phyloP scores from a whole-genome alignment of 2,888 invertebrate genomes.

The Brachyopa scutellaris region DNA sequence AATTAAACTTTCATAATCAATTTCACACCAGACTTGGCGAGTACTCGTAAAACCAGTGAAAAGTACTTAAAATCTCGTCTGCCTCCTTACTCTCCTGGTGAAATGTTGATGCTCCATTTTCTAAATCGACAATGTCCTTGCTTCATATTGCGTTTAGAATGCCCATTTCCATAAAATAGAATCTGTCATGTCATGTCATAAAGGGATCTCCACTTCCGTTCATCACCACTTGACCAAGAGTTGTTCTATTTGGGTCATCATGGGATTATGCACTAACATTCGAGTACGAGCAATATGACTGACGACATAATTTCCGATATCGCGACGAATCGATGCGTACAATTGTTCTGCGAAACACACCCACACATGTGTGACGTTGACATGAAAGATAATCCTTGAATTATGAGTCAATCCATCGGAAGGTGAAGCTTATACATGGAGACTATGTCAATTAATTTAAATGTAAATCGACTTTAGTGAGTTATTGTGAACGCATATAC shows the following conservation, averaged over 20 bases:
- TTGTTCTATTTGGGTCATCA: constrained; percentile 12
- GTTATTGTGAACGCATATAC: constrained; percentile 47
- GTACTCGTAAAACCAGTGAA: constrained; percentile 18
- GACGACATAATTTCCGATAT: constrained; percentile 65
- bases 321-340: constrained; percentile 39
- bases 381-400: constrained; percentile 54
- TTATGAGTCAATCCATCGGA: constrained; percentile 54
- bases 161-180: not conserved
- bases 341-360: not conserved
- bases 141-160: not conserved
- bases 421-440: constrained; percentile 28
- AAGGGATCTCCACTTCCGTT: not conserved
- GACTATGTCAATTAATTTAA: constrained; percentile 65
- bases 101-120: not conserved
- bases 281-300: too few relatives aligned
- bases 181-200: constrained; percentile 1
- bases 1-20: constrained; percentile 27
- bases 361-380: constrained; percentile 7
- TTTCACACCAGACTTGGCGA: not conserved
- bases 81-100: not conserved
- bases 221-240: constrained; percentile 2
- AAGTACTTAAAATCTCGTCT: constrained; percentile 10
- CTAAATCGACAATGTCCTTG: not conserved
- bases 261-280: not conserved
- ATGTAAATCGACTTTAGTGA: constrained; percentile 61